Base-by-base conservation (phyloP, 2,797 vertebrate genomes). In the Lacerta agilis region DNA sequence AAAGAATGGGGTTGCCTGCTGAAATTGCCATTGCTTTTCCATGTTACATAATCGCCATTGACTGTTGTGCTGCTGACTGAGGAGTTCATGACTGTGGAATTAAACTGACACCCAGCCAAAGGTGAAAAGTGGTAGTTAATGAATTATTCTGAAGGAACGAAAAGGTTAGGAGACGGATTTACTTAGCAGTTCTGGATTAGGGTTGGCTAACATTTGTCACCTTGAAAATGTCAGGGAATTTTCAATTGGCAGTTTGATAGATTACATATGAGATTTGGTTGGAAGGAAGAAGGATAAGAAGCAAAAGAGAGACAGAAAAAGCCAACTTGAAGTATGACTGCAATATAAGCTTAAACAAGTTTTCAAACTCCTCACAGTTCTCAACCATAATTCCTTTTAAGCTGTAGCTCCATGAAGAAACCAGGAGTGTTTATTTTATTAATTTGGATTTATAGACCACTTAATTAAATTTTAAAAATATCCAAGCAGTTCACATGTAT, bases 131-230 rank as follows among this genome's bases (percentile, higher is more conserved):
- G 36, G 10, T 29, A 29, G 41, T 36, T 88, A 73, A 71, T 85
- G 77, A 67, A 88, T 85, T 81, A 67, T 79, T 83, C 64, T 36
- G 66, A 85, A 49, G 69, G 38, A 85, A 88, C 75, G 29, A 77
- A 76, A 79, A 85, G 58, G n/a, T 45, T 38, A 66, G 69, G 69
- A 36, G n/a, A 38, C 4, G 41, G 25, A 9, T 66, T 85, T 73
- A 67, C 15, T 71, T 83, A 79, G 3, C 27, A 79, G 66, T n/a
- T n/a, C 20, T 45, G 36, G 33, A 88, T 71, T 41, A 82, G 18
- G 33, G n/a, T 7, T 23, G 20, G 11, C 17, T 83, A 38, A 41
- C 17, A n/a, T n/a, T 43, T 77, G 27, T 64, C 58, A 36, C 8
- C 11, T 61, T 11, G 20, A 27, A 84, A 75, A 61, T 41, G 7